phyloP scores from a whole-genome alignment of 2,113 vertebrate genomes.

The Pteruthius melanotis region DNA sequence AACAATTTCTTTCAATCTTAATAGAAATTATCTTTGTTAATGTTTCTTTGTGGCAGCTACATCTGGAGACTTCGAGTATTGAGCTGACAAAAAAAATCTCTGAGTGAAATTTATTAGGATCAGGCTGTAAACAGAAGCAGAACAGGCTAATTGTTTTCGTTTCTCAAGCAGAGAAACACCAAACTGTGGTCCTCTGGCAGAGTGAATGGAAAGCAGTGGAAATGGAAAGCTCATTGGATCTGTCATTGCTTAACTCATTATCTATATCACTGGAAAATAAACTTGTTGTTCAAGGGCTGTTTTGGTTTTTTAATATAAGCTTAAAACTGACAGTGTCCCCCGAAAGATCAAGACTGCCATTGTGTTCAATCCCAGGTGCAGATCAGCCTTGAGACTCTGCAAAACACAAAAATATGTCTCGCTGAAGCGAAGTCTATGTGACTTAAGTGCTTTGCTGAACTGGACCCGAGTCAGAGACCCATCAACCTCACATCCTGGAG shows the following conservation, averaged over 20 bases:
- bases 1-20: not conserved
- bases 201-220: slow-evolving; percentile 10
- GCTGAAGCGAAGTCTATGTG: not conserved
- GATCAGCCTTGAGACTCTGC: not conserved
- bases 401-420: not conserved
- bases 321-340: not conserved
- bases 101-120: not conserved
- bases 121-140: not conserved
- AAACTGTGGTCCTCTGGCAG: not conserved
- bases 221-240: slow-evolving; percentile 23
- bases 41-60: not conserved
- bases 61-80: not conserved
- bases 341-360: not conserved
- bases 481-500: not conserved
- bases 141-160: not conserved
- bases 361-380: not conserved
- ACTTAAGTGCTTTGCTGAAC: not conserved
- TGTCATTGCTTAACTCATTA: slow-evolving; percentile 16
- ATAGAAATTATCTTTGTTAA: not conserved
- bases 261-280: slow-evolving; percentile 3
- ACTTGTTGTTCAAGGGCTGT: not conserved
- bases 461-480: not conserved
- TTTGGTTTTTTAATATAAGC: not conserved
- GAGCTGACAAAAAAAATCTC: not conserved
- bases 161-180: not conserved